Percentiles rank a stretch among this genome's conserved stretches.
phyloP scores from a whole-genome alignment of 30 jellyfish, hydroid and myxozoan genomes.

The Aurelia sp. region DNA sequence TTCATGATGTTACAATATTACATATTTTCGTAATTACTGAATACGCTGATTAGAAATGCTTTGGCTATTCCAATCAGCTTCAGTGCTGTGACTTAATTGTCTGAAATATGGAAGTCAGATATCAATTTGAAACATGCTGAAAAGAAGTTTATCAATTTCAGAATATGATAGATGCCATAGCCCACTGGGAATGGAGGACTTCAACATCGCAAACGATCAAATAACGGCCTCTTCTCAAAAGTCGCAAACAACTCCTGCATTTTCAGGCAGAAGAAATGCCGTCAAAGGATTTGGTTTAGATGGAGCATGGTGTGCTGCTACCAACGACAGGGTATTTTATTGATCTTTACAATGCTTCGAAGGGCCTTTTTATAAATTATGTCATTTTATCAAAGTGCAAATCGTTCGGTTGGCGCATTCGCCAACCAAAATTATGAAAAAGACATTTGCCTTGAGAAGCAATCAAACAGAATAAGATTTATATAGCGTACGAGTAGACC shows the following conservation, averaged over 20 bases:
- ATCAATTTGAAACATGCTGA: not conserved
- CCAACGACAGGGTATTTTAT: slow-evolving; percentile 57
- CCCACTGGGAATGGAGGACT: slow-evolving; percentile 91
- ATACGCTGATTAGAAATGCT: too few species aligned
- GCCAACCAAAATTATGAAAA: too few species aligned
- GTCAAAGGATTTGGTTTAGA: slow-evolving; percentile 59
- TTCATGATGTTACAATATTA: too few species aligned
- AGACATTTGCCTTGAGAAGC: too few species aligned
- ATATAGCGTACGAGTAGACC: too few species aligned
- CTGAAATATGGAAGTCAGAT: not conserved
- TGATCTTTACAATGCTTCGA: not conserved
- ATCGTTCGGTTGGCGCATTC: too few species aligned
- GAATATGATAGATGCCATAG: slow-evolving; percentile 89
- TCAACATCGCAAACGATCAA: slow-evolving; percentile 50
- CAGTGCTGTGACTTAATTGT: not conserved
- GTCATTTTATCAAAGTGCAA: not conserved
- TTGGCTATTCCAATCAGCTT: too few species aligned
- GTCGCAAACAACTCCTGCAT: slow-evolving; percentile 82
- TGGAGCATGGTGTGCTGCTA: slow-evolving; percentile 97
- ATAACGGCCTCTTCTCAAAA: slow-evolving; percentile 75
- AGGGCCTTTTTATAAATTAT: not conserved
- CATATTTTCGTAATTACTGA: too few species aligned
- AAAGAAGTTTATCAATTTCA: not conserved
- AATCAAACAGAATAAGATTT: too few species aligned
- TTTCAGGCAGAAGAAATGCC: slow-evolving; percentile 79